Evolutionary conservation across 2,888 invertebrate species (phyloP).

Genomic region (Meandrusa payeni): DNA sequence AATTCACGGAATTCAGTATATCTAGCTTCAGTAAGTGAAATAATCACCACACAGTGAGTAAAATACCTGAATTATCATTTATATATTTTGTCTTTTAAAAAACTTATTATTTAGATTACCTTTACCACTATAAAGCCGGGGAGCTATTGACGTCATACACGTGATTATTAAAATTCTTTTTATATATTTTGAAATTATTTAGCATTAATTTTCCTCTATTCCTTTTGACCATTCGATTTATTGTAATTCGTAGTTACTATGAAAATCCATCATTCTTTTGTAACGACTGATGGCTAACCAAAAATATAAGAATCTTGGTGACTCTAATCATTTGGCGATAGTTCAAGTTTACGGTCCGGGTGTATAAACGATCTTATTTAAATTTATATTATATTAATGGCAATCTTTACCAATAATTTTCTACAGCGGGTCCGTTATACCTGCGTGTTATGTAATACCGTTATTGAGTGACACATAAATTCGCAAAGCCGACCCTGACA

Average conservation of each 20-base stretch:
- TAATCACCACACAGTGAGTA: slow-evolving; percentile 59
- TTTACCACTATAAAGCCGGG: slow-evolving; percentile 45
- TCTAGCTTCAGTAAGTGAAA: slow-evolving; percentile 55
- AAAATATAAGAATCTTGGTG: slow-evolving; percentile 39
- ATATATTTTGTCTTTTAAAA: slow-evolving; percentile 21
- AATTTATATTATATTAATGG: not conserved
- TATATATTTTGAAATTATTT: slow-evolving; percentile 25
- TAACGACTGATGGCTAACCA: slow-evolving; percentile 3
- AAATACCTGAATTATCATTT: slow-evolving; percentile 22
- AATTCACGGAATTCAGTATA: slow-evolving; percentile 51
- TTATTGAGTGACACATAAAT: slow-evolving; percentile 56
- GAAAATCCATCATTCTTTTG: not conserved
- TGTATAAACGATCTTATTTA: slow-evolving; percentile 18
- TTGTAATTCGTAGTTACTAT: not conserved
- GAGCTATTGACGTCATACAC: slow-evolving; percentile 56
- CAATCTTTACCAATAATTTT: not conserved
- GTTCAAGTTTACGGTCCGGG: slow-evolving; percentile 67
- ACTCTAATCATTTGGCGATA: slow-evolving; percentile 45
- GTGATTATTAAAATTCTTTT: slow-evolving; percentile 41
- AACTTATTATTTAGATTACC: slow-evolving; percentile 17
- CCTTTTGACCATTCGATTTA: not conserved
- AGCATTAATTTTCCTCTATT: slow-evolving; percentile 13
- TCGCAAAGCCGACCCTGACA: slow-evolving; percentile 65
- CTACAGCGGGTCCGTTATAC: slow-evolving; percentile 32
- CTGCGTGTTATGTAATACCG: slow-evolving; percentile 68